These are phyloP conservation scores for Drymodes brunneopygia DNA, from an alignment of 2,113 vertebrate species.

Conservation along the genomic window DNA sequence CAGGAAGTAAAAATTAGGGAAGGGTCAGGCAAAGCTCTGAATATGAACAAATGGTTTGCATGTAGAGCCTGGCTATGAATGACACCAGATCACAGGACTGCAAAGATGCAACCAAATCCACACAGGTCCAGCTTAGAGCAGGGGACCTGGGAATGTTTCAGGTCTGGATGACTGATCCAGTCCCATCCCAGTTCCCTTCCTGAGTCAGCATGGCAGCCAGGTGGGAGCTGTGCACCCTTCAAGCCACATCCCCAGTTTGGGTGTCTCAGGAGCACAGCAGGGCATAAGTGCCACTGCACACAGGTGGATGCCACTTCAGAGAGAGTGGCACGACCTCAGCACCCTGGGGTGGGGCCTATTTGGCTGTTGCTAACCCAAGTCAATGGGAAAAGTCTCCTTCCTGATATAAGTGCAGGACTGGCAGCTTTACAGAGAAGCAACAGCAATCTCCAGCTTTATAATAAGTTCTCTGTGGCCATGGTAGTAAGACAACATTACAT, in stretches of 20 bases:
- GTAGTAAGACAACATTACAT: neutral
- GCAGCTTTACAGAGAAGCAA: neutral
- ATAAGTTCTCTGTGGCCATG: neutral
- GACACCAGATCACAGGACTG: neutral
- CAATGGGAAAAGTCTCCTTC: neutral
- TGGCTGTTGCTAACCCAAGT: neutral
- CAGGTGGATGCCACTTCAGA: neutral
- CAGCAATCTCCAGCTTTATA: neutral
- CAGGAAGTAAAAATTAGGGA: neutral
- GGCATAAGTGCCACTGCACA: accelerated
- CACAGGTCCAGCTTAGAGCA: neutral
- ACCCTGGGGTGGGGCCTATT: accelerated
- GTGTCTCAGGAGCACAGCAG: neutral
- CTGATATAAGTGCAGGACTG: neutral
- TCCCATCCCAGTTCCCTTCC: neutral
- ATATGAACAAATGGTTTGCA: neutral
- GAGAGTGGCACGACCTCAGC: accelerated
- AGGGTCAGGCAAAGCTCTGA: neutral
- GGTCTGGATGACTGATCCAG: neutral
- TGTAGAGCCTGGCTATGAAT: neutral
- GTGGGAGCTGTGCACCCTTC: neutral
- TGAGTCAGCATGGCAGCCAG: accelerated
- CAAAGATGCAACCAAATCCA: neutral
- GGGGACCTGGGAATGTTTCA: neutral
- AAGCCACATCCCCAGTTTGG: accelerated